Base-by-base conservation (phyloP, 2,888 invertebrate genomes). In the Stratiomys singularior region DNA sequence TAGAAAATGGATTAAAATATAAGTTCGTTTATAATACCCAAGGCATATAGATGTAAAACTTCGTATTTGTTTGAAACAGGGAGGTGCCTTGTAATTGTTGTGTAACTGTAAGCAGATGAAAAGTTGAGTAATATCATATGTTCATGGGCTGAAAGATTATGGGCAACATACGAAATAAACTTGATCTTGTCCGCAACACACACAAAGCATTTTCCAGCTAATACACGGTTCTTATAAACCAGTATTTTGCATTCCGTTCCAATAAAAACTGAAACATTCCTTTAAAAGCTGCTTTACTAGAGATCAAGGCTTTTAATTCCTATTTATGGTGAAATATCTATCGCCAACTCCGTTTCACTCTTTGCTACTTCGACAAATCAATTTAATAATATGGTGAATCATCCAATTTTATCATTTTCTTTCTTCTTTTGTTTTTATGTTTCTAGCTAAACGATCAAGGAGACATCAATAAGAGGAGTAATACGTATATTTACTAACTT, bases 401-500 rank as follows among this genome's bases (percentile, higher is more conserved):
- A 52, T 52, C 15, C 15, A 76, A 76, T 76, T 30, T 37, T 23
- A 72, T 56, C 23, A 63, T 76, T 21, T 21, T 44, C 74, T 77
- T 63, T 74, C n/a, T 46, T 66, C 21, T 58, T 77, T 25, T 25
- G 63, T 37, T 79, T 74, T 78, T 78, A 52, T 79, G 25, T 79
- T 79, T 79, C 78, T 90, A 92, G 91, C 91, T 91, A 89, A 92
- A 92, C 90, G 92, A 90, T 85, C 90, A 91, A 89, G 90, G 91
- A 89, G 89, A 91, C 89, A 91, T 87, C 83, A 89, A 90, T 89
- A 91, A 86, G 84, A 85, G 90, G 92, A 94, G 94, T 90, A 93
- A 94, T 92, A 94, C 94, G 86, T 94, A 94, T 91, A 94, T 94
- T 91, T 94, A 89, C 90, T 94, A 93, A 69, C 44, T 66, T 37